These are phyloP conservation scores for Cyanoramphus novaezelandiae DNA, from an alignment of 2,113 vertebrate species.

Conservation along the genomic window DNA sequence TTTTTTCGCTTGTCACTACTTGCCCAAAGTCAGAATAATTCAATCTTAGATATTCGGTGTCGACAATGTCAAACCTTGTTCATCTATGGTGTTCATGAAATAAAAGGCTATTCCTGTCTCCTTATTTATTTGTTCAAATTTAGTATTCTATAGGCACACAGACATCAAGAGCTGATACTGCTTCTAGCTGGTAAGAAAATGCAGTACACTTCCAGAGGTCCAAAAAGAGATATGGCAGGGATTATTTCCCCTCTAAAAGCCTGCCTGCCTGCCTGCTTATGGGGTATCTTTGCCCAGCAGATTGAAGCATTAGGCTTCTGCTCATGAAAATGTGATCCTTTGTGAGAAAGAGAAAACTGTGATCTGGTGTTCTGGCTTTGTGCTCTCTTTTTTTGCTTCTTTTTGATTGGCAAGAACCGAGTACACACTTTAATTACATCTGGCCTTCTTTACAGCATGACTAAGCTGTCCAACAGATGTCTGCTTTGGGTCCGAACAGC, in stretches of 20 bases:
- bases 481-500: not conserved
- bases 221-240: not conserved
- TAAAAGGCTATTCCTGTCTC: not conserved
- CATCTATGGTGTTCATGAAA: not conserved
- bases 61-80: not conserved
- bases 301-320: not conserved
- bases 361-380: conserved; percentile 4
- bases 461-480: conserved; percentile 62
- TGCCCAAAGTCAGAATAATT: not conserved
- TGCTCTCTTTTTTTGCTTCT: not conserved
- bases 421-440: conserved; percentile 23
- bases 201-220: not conserved
- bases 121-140: not conserved
- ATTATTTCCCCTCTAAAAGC: not conserved
- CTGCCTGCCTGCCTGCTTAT: not conserved
- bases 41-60: not conserved
- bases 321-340: not conserved
- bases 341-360: conserved; percentile 3
- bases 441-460: conserved; percentile 22
- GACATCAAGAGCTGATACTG: not conserved
- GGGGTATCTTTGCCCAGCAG: not conserved
- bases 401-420: conserved; percentile 22
- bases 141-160: not conserved
- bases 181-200: not conserved
- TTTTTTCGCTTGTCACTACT: not conserved